phyloP scores from a whole-genome alignment of 2,113 vertebrate genomes.

The Panthera tigris region DNA sequence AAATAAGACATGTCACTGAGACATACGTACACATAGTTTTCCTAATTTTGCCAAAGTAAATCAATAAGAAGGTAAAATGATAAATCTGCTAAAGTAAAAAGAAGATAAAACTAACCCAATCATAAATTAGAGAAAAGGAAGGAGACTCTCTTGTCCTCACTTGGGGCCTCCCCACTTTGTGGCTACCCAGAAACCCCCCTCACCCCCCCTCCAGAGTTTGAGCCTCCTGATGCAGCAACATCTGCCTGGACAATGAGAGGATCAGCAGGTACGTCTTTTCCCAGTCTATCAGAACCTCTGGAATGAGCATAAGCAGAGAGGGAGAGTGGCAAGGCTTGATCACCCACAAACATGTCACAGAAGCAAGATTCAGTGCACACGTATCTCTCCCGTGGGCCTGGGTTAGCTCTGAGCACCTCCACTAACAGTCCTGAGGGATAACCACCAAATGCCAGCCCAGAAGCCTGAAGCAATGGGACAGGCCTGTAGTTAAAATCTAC shows the following conservation, averaged over 20 bases:
- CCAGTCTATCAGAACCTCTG: neutral
- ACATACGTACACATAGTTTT: neutral
- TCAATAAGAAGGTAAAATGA: neutral
- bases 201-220: no score
- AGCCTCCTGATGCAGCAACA: neutral
- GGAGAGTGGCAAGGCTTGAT: no score
- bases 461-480: neutral
- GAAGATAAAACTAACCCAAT: neutral
- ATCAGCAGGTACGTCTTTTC: rapidly evolving
- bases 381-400: rapidly evolving
- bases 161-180: neutral
- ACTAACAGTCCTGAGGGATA: no score
- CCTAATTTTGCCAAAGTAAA: neutral
- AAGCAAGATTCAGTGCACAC: neutral
- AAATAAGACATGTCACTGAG: constrained; percentile 57
- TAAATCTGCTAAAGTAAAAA: neutral
- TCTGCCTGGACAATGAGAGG: rapidly evolving
- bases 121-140: neutral
- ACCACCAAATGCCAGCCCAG: neutral
- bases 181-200: neutral
- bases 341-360: neutral
- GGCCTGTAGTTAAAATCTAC: neutral
- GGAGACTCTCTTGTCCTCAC: neutral
- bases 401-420: neutral
- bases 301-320: neutral